These are phyloP conservation scores for Troilus luridus DNA, from an alignment of 2,888 invertebrate genomes.

Conservation along the genomic window DNA sequence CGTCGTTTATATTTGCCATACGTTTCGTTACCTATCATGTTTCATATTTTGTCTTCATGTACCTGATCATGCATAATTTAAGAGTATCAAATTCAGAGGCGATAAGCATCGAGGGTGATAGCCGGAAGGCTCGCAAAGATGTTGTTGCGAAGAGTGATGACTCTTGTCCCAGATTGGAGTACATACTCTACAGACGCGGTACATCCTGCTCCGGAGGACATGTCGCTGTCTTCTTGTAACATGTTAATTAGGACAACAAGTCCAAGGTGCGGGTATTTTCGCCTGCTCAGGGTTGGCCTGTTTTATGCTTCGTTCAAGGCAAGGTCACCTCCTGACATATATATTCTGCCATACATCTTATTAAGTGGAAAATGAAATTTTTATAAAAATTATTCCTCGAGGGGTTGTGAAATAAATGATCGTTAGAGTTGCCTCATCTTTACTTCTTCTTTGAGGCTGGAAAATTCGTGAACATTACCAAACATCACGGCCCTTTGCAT, in stretches of 20 bases:
- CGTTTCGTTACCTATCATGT: neutral
- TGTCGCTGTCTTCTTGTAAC: neutral
- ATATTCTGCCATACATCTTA: neutral
- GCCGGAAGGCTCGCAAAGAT: neutral
- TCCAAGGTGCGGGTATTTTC: constrained; percentile 20
- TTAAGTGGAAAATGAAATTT: neutral
- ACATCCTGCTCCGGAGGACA: neutral
- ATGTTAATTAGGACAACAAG: constrained; percentile 21
- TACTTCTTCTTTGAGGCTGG: no score
- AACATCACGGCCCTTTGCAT: no score
- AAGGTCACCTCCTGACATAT: neutral
- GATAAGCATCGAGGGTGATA: neutral
- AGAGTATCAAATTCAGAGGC: neutral
- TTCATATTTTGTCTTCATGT: neutral
- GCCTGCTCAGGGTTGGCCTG: neutral
- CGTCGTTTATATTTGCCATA: no score
- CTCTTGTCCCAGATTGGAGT: neutral
- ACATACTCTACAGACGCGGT: neutral
- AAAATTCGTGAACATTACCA: no score
- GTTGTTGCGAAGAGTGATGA: neutral
- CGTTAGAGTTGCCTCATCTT: no score
- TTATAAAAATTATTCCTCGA: neutral
- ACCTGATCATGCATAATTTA: neutral
- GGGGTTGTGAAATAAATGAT: neutral
- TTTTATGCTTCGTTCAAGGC: neutral